Percentiles rank a stretch among this genome's conserved stretches.
These are phyloP conservation scores for Zaprionus ornatus DNA, from an alignment of 1,140 invertebrate species.

Conservation along the genomic window DNA sequence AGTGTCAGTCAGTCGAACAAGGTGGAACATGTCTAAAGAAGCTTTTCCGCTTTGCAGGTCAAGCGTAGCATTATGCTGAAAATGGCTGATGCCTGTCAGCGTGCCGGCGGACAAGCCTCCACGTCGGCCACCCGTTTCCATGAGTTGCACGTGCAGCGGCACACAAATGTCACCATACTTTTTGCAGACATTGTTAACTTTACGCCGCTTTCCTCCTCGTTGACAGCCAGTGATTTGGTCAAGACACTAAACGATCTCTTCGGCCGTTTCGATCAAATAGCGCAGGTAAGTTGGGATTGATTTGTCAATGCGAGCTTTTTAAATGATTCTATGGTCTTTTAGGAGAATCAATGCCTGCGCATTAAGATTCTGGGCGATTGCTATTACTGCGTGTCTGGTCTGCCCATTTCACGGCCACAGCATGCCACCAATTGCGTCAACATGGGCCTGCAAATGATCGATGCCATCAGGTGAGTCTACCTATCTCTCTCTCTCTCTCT, in stretches of 20 bases:
- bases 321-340: slow-evolving; percentile 45
- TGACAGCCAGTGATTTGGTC: slow-evolving; percentile 97
- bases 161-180: slow-evolving; percentile 98
- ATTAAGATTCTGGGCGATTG: slow-evolving; percentile 98
- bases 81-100: slow-evolving; percentile 94
- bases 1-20: slow-evolving; percentile 1
- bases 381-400: slow-evolving; percentile 97
- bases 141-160: slow-evolving; percentile 98
- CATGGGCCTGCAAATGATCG: slow-evolving; percentile 98
- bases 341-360: slow-evolving; percentile 97
- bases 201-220: slow-evolving; percentile 95
- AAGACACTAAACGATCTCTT: slow-evolving; percentile 98
- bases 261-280: slow-evolving; percentile 98
- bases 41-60: slow-evolving; percentile 86
- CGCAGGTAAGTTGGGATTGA: slow-evolving; percentile 88
- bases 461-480: slow-evolving; percentile 92
- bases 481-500: background rate
- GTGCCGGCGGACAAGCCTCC: slow-evolving; percentile 87
- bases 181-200: slow-evolving; percentile 99
- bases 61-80: slow-evolving; percentile 96
- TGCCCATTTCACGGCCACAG: slow-evolving; percentile 95
- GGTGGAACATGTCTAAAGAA: background rate
- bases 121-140: slow-evolving; percentile 95
- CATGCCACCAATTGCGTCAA: slow-evolving; percentile 98
- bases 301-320: background rate